Base-by-base conservation (phyloP, 2,113 vertebrate genomes). In the Cebidichthys violaceus region DNA sequence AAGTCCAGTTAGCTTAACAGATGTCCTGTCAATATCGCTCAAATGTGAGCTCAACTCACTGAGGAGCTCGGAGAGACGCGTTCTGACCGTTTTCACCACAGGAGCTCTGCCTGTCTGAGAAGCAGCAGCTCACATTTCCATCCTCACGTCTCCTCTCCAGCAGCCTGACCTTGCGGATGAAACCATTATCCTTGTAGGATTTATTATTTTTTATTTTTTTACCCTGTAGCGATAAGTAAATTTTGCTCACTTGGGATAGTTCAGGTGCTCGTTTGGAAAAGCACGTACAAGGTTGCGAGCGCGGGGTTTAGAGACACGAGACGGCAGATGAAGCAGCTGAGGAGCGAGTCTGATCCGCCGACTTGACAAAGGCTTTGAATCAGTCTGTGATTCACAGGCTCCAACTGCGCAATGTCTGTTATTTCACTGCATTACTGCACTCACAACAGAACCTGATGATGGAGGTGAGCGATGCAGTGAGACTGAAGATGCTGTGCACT, bases 11-110 rank as follows among this genome's bases (percentile, higher is more conserved):
- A 75, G 61, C 73, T 81, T 60, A 77, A 88, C 75, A 81, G 76
- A 89, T 41, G 77, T 78, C 43, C 61, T 77, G 67, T 88, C 87
- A 89, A 75, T 81, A 64, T 86, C 55, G 27, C 70, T 87, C 54
- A 88, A 84, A 86, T 80, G 70, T 69, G 65, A 88, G 60, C 41
- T 84, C 67, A 75, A 39, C 45, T 45, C 52, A 68, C 75, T 52
- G 68, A 29, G 62, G 83, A 79, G 80, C 59, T 82, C 60, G 1
- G 79, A 67, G 54, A 81, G 4, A 52, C 77, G 78, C 15, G 35
- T 41, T 66, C 55, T 68, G 24, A 50, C 57, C 37, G 70, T 76
- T 83, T 76, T 77, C 59, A 60, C 61, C 27, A 67, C 78, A 45
- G 74, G 79, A 75, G 47, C 47, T 77, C 65, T 43, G 72, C 61